These are phyloP conservation scores for Pseudonaja textilis DNA, from an alignment of 2,113 vertebrate species.

Conservation along the genomic window DNA sequence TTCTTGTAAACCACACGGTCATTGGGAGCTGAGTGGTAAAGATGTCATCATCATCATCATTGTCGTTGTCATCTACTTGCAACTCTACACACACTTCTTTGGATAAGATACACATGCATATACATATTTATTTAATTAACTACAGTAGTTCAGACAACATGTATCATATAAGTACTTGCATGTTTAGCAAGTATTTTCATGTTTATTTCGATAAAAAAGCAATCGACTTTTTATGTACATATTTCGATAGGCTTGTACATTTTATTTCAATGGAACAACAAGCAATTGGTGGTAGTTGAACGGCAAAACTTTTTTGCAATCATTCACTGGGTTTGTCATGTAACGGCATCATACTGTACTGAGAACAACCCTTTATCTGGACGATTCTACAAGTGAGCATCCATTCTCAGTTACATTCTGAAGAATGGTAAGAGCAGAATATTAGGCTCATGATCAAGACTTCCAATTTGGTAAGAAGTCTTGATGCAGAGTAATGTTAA, in stretches of 20 bases:
- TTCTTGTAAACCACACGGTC: not conserved
- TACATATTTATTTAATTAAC: not conserved
- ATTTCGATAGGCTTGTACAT: not conserved
- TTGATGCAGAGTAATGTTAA: not conserved
- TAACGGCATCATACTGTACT: not conserved
- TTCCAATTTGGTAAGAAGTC: not conserved
- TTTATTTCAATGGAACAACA: not conserved
- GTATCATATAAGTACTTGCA: not conserved
- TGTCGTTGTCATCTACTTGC: not conserved
- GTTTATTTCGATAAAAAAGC: too few relatives aligned
- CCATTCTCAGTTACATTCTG: not conserved
- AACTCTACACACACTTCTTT: not conserved
- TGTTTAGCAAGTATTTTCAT: not conserved
- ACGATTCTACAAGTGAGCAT: not conserved
- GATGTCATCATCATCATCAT: not conserved
- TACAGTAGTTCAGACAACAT: not conserved
- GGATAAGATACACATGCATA: not conserved
- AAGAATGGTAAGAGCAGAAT: not conserved
- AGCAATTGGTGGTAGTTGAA: not conserved
- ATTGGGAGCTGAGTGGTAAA: not conserved
- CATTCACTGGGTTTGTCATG: not conserved
- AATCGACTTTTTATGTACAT: not conserved
- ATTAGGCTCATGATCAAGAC: not conserved
- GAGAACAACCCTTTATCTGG: not conserved
- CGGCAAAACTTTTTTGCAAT: not conserved